Percentiles rank a stretch among this genome's conserved stretches.
Evolutionary conservation across 2,888 invertebrate genomes (phyloP).

Genomic region (Agapetus fuscipes): DNA sequence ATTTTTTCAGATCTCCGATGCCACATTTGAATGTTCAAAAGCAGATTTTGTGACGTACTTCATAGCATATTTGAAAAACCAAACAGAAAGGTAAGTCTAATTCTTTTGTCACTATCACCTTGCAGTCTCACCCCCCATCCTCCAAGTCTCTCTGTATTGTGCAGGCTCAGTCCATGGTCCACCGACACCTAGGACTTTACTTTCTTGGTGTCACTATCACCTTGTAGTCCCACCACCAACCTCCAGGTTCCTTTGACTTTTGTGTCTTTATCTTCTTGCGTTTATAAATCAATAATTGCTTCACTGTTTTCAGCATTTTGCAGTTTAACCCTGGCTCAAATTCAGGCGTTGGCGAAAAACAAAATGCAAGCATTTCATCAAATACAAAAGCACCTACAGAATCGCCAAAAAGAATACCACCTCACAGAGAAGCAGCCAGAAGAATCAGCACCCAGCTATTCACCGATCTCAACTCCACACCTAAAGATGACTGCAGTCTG

Average conservation of each 20-base stretch:
- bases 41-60: conserved; percentile 50
- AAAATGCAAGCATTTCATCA: neutral
- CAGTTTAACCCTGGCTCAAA: neutral
- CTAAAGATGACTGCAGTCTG: no score
- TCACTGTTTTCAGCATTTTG: neutral
- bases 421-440: no score
- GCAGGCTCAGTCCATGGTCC: no score
- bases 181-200: no score
- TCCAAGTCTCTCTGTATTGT: no score
- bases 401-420: no score
- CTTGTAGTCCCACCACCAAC: no score
- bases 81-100: conserved; percentile 41
- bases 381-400: neutral
- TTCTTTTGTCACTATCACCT: no score
- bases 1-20: conserved; percentile 25
- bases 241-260: no score
- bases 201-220: no score
- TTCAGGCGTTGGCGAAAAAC: neutral
- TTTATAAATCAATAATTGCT: neutral
- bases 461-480: neutral
- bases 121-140: no score
- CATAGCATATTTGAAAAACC: conserved; percentile 44
- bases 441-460: conserved; percentile 5
- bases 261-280: neutral
- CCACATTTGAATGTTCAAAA: conserved; percentile 34